A percentile compares a stretch with the other conserved stretches of the same genome.
Evolutionary conservation across 1,140 invertebrate genomes (phyloP).

Genomic region (Glomeris maerens): DNA sequence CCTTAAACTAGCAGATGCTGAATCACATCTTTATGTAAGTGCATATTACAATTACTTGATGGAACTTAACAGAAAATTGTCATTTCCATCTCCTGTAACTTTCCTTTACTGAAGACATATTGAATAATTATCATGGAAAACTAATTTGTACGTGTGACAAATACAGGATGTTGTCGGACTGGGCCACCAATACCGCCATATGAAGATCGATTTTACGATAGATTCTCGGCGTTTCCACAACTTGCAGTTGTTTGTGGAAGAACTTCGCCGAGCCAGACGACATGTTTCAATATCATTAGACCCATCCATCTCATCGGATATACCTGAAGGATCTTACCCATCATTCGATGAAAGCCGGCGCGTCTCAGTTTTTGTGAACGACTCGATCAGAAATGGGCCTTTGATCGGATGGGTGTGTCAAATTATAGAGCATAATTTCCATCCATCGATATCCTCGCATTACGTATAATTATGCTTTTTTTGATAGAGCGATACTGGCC

Average conservation of each 20-base stretch:
- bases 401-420: constrained; percentile 27
- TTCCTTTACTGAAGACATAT: not conserved
- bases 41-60: constrained; percentile 18
- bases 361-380: constrained; percentile 3
- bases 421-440: not conserved
- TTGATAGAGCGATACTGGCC: constrained; percentile 20
- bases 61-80: not conserved
- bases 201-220: constrained; percentile 24
- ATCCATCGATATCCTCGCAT: not conserved
- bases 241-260: constrained; percentile 23
- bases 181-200: constrained; percentile 26
- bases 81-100: not conserved
- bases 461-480: not conserved
- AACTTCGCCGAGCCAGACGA: constrained; percentile 20
- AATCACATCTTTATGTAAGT: constrained; percentile 16
- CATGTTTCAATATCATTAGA: constrained; percentile 21
- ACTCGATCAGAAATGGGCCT: constrained; percentile 13
- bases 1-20: constrained; percentile 21
- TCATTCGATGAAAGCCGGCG: constrained; percentile 15
- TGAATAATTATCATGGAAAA: no score
- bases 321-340: constrained; percentile 14
- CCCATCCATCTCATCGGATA: not conserved
- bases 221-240: constrained; percentile 21
- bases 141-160: no score
- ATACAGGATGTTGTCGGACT: constrained; percentile 2